A percentile compares a stretch with the other conserved stretches of the same genome.
These are phyloP conservation scores for Hydrozoanthus tunicans DNA, from an alignment of 64 coral and sea anemone genomes.

Conservation along the genomic window DNA sequence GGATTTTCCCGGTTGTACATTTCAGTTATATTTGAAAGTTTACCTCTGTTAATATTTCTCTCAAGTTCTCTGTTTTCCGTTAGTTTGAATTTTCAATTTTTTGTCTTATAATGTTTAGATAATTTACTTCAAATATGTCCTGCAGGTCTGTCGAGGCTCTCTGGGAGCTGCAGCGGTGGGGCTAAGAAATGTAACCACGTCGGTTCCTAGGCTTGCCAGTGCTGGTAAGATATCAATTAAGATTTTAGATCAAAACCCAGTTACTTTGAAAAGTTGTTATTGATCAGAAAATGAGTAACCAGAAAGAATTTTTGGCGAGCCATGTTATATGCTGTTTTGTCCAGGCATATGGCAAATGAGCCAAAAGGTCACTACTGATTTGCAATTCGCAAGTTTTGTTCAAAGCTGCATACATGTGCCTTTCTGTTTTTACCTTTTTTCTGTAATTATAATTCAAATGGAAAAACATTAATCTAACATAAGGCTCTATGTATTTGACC, in stretches of 20 bases:
- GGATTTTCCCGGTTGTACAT: constrained; percentile 36
- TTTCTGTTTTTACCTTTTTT: too few species aligned
- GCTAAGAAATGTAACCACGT: constrained; percentile 72
- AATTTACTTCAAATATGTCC: background rate
- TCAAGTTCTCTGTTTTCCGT: background rate
- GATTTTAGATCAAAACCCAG: background rate
- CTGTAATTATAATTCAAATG: too few species aligned
- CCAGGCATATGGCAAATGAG: too few species aligned
- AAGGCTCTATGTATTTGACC: too few species aligned
- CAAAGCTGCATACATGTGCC: too few species aligned
- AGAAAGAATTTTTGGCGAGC: too few species aligned
- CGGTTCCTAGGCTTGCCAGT: constrained; percentile 71
- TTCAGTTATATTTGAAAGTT: background rate
- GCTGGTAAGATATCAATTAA: constrained; percentile 60
- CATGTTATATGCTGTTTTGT: too few species aligned
- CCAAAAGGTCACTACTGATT: too few species aligned
- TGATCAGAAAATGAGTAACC: too few species aligned
- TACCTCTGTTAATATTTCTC: background rate
- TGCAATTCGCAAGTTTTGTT: too few species aligned
- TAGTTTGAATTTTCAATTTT: background rate
- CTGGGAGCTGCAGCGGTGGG: constrained; percentile 78
- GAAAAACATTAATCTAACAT: too few species aligned
- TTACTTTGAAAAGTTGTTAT: too few species aligned
- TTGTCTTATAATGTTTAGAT: background rate
- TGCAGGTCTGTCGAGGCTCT: constrained; percentile 84